Conservation (phyloP, 2,113 vertebrate genomes). For the Ailuropoda melanoleuca region DNA sequence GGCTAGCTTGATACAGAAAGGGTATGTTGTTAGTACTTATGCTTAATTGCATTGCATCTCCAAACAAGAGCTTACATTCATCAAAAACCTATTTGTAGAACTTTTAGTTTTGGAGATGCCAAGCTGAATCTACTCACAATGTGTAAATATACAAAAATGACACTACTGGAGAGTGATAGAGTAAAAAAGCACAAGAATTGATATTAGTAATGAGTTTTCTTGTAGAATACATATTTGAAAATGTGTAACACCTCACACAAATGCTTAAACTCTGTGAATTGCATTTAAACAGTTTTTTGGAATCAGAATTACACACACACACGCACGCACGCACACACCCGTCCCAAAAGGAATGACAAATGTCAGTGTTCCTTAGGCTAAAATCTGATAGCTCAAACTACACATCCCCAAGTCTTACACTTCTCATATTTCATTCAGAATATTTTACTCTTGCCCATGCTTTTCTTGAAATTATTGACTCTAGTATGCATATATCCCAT, state of each 20-base stretch:
- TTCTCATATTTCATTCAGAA: background rate
- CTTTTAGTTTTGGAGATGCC: background rate
- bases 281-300: background rate
- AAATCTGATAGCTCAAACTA: background rate
- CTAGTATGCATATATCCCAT: background rate
- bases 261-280: background rate
- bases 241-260: background rate
- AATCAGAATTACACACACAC: background rate
- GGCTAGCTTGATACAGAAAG: background rate
- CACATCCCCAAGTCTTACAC: background rate
- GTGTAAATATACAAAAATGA: background rate
- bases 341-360: background rate
- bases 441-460: background rate
- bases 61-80: background rate
- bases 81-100: background rate
- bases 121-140: background rate
- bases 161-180: background rate
- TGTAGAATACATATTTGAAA: background rate
- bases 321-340: accelerated
- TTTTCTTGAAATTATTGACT: background rate
- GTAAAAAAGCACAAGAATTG: background rate
- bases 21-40: background rate
- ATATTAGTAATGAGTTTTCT: background rate
- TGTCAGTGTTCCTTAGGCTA: background rate
- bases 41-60: background rate